Percentiles rank a stretch among this genome's conserved stretches.
These are phyloP conservation scores for Phalera bucephala DNA, from an alignment of 2,888 invertebrate genomes.

Conservation along the genomic window DNA sequence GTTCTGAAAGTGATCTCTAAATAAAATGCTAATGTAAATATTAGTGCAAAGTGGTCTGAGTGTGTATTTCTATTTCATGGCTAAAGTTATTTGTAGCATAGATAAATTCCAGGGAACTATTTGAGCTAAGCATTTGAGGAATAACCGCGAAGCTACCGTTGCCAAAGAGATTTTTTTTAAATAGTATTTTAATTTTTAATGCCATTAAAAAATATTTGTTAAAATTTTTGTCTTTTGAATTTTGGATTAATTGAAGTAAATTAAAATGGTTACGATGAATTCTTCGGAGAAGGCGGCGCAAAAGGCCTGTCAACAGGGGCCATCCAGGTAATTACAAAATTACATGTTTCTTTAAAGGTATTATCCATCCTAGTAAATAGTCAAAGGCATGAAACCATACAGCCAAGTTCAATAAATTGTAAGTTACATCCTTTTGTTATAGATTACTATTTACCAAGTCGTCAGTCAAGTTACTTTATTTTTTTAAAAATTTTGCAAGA, in stretches of 20 bases:
- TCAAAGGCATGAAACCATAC: no score
- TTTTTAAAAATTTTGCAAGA: no score
- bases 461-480: no score
- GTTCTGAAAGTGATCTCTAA: no score
- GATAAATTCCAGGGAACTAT: slow-evolving; percentile 27
- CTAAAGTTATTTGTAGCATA: slow-evolving; percentile 31
- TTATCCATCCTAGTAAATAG: no score
- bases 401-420: no score
- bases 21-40: no score
- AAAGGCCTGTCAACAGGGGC: slow-evolving; percentile 80
- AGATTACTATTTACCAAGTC: no score
- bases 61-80: slow-evolving; percentile 18
- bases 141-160: slow-evolving; percentile 10
- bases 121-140: slow-evolving; percentile 16
- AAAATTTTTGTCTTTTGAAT: slow-evolving; percentile 19
- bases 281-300: slow-evolving; percentile 79
- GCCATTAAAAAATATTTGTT: slow-evolving; percentile 7
- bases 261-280: slow-evolving; percentile 81
- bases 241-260: slow-evolving; percentile 16
- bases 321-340: slow-evolving; percentile 60
- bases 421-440: no score
- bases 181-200: no score
- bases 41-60: slow-evolving; percentile 16
- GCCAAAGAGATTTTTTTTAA: slow-evolving; percentile 16
- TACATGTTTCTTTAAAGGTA: background rate